A percentile compares a stretch with the other conserved stretches of the same genome.
Conservation (phyloP, 1,140 invertebrate species). For the Lanistes nyassanus region DNA sequence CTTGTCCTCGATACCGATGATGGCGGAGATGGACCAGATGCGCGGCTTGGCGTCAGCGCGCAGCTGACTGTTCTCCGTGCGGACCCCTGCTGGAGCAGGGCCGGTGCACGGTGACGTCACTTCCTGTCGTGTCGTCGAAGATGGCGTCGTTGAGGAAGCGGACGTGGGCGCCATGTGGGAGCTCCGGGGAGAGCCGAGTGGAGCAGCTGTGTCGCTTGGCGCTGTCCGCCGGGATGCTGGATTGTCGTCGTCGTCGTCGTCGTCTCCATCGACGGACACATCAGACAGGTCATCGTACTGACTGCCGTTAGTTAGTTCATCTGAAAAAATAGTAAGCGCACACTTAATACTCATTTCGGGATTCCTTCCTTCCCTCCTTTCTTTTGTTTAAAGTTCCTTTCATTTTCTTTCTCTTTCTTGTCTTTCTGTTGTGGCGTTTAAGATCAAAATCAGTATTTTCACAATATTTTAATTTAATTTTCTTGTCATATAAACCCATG, state of each 20-base stretch:
- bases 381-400: not conserved
- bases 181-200: not conserved
- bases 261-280: not conserved
- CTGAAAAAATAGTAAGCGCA: not conserved
- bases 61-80: not conserved
- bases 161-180: not conserved
- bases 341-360: not conserved
- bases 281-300: not conserved
- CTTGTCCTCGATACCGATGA: slow-evolving; percentile 14
- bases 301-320: not conserved
- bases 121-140: not conserved
- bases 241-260: not conserved
- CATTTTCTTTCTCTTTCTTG: not conserved
- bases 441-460: too few relatives aligned
- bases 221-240: not conserved
- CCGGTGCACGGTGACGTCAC: not conserved
- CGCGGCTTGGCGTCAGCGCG: not conserved
- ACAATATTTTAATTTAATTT: too few relatives aligned
- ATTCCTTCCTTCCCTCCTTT: not conserved
- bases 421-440: not conserved
- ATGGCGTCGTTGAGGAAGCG: not conserved
- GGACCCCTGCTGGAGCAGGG: not conserved
- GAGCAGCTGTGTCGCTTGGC: not conserved
- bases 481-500: too few relatives aligned
- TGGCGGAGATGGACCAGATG: slow-evolving; percentile 20